phyloP scores from a whole-genome alignment of 2,113 vertebrate species.

The Peromyscus polionotus region DNA sequence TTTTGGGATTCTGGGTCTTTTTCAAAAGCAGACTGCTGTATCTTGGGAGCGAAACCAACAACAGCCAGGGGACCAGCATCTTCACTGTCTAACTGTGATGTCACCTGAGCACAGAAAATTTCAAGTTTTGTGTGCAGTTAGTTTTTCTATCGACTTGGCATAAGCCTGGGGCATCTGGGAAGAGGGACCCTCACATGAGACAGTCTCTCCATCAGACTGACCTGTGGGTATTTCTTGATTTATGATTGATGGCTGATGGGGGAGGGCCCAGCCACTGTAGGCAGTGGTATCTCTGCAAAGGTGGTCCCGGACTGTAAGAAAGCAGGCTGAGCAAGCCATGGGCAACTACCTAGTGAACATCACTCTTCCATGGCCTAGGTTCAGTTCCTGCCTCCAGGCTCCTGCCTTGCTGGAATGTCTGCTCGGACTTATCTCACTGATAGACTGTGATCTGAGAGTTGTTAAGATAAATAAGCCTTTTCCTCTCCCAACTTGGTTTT shows the following conservation, averaged over 20 bases:
- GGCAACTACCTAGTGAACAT: neutral
- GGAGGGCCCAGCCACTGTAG: neutral
- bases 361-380: neutral
- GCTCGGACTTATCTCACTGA: neutral
- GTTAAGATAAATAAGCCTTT: neutral
- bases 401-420: neutral
- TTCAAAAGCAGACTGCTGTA: neutral
- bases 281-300: neutral
- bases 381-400: neutral
- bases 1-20: neutral
- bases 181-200: neutral
- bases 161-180: neutral
- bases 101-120: neutral
- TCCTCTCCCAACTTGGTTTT: neutral
- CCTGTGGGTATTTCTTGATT: neutral
- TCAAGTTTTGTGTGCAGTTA: neutral
- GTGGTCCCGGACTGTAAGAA: neutral
- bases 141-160: neutral
- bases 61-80: too few species aligned
- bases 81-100: neutral
- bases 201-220: neutral
- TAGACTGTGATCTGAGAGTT: neutral
- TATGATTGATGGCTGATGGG: neutral
- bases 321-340: neutral
- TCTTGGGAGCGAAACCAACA: neutral